Evolutionary conservation across 2,113 vertebrate species (phyloP).

Genomic region (Lampris incognitus): DNA sequence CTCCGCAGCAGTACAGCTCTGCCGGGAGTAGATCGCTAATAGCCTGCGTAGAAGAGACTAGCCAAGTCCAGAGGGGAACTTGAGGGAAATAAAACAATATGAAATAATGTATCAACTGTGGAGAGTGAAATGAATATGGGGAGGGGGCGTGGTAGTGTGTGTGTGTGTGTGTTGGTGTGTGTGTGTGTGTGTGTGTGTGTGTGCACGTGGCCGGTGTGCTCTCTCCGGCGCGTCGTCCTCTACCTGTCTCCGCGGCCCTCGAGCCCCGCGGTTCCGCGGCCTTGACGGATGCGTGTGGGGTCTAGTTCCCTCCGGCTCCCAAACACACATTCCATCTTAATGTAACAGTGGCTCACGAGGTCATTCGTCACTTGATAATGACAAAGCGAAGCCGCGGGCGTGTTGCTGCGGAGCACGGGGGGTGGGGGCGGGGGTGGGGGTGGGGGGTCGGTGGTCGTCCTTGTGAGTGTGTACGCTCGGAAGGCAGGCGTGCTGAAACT

Average conservation of each 20-base stretch:
- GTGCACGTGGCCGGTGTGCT: neutral
- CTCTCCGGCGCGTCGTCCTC: neutral
- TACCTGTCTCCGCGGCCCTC: neutral
- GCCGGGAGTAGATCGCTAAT: too few relatives aligned
- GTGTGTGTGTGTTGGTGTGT: too few relatives aligned
- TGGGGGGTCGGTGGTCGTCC: conserved; percentile 20
- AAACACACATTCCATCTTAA: conserved; percentile 73
- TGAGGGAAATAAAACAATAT: too few relatives aligned
- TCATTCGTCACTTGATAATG: conserved; percentile 73
- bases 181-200: conserved; percentile 4
- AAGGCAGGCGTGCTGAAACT: conserved; percentile 17
- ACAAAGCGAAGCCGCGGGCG: conserved; percentile 66
- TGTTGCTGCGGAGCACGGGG: conserved; percentile 42
- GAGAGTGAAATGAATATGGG: too few relatives aligned
- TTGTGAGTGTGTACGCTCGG: conserved; percentile 36
- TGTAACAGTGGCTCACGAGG: conserved; percentile 61
- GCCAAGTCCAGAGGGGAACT: too few relatives aligned
- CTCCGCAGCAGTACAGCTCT: too few relatives aligned
- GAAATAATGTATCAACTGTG: too few relatives aligned
- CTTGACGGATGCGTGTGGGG: conserved; percentile 2
- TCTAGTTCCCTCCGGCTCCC: conserved; percentile 59
- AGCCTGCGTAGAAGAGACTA: too few relatives aligned
- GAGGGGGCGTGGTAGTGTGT: too few relatives aligned
- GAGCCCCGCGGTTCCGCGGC: too few relatives aligned
- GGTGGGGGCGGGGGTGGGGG: conserved; percentile 22